A percentile compares a stretch with the other conserved stretches of the same genome.
These are phyloP conservation scores for Hypolimnas misippus DNA, from an alignment of 2,888 invertebrate species.

Conservation along the genomic window DNA sequence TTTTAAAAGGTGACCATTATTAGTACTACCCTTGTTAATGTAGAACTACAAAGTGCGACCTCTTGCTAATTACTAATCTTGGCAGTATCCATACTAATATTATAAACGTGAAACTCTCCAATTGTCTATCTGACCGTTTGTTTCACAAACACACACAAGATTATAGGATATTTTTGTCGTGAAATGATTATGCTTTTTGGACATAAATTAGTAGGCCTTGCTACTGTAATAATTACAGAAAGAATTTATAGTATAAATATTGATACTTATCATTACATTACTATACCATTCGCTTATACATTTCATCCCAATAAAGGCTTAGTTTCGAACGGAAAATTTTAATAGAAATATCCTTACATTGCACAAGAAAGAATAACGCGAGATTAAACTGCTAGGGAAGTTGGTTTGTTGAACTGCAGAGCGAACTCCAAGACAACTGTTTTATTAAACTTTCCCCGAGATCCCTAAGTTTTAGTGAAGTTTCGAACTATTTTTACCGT, in stretches of 20 bases:
- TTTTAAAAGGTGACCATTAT: conserved; percentile 13
- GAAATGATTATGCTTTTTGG: no score
- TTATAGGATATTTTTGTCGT: no score
- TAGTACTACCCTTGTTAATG: not conserved
- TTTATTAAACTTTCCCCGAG: conserved; percentile 27
- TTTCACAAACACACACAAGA: no score
- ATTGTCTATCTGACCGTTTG: no score
- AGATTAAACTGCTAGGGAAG: conserved; percentile 31
- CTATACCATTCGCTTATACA: no score
- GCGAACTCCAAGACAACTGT: conserved; percentile 28
- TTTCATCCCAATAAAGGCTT: not conserved
- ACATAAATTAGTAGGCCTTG: no score
- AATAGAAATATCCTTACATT: conserved; percentile 19
- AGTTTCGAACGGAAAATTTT: conserved; percentile 10
- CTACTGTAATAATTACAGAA: no score
- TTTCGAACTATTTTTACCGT: conserved; percentile 16
- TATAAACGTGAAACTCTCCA: no score
- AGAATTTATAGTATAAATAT: no score
- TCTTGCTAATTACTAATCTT: not conserved
- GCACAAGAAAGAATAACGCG: conserved; percentile 18
- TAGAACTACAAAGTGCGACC: not conserved
- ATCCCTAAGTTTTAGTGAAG: conserved; percentile 26
- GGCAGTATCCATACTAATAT: no score
- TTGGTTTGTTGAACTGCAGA: conserved; percentile 41
- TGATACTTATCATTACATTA: no score